Evolutionary conservation across 1,140 invertebrate genomes (phyloP).

Genomic region (Bombus ignitus): DNA sequence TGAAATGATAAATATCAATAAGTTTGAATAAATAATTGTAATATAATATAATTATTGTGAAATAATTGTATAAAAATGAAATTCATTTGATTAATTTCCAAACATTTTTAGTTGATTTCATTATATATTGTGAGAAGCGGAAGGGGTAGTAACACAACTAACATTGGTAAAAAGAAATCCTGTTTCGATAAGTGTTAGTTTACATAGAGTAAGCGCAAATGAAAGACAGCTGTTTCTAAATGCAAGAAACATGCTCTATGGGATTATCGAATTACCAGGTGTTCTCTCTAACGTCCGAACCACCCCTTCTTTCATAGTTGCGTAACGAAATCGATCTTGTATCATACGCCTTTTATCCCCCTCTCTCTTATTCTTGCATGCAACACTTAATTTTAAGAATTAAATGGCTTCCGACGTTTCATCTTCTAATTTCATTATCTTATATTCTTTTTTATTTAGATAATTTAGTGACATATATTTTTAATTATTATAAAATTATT

Average conservation of each 20-base stretch:
- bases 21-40: too few species aligned
- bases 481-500: neutral
- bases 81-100: neutral
- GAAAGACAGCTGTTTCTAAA: constrained; percentile 71
- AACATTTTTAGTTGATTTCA: neutral
- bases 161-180: neutral
- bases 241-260: constrained; percentile 65
- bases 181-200: neutral
- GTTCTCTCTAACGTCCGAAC: constrained; percentile 56
- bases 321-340: constrained; percentile 24
- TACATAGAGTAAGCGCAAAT: constrained; percentile 46
- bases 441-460: neutral
- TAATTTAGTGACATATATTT: neutral
- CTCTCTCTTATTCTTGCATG: neutral
- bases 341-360: neutral
- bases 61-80: neutral
- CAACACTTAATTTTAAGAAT: constrained; percentile 37
- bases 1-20: too few species aligned
- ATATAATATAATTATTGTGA: too few species aligned
- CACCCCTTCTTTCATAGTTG: constrained; percentile 33
- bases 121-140: neutral
- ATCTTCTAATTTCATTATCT: neutral
- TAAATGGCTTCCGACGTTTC: constrained; percentile 28
- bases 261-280: constrained; percentile 73
- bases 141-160: neutral